These are phyloP conservation scores for Microplitis manilae DNA, from an alignment of 2,888 invertebrate species.

Conservation along the genomic window DNA sequence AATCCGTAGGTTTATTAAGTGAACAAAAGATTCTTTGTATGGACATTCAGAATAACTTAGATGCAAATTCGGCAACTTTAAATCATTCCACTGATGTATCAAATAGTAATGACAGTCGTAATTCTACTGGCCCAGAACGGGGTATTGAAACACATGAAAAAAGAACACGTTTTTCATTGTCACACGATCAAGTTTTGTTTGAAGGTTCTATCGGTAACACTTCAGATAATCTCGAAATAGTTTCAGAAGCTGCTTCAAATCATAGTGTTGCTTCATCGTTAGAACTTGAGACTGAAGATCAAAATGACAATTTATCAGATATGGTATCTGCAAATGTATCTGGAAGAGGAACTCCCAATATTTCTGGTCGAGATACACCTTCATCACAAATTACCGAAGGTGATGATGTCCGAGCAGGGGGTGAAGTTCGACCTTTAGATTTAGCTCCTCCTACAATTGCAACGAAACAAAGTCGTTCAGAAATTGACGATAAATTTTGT, in stretches of 20 bases:
- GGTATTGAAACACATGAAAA: slow-evolving; percentile 69
- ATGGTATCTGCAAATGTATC: slow-evolving; percentile 97
- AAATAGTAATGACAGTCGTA: slow-evolving; percentile 67
- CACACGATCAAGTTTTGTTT: slow-evolving; percentile 82
- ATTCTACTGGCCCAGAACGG: slow-evolving; percentile 64
- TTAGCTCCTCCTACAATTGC: slow-evolving; percentile 70
- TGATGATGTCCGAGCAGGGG: slow-evolving; percentile 74
- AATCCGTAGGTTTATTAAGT: slow-evolving; percentile 79
- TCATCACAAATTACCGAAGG: slow-evolving; percentile 92
- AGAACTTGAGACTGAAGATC: slow-evolving; percentile 90
- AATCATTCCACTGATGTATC: slow-evolving; percentile 62
- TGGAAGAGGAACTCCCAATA: slow-evolving; percentile 93
- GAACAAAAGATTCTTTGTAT: slow-evolving; percentile 76
- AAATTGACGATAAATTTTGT: slow-evolving; percentile 98
- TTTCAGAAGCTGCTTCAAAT: slow-evolving; percentile 96
- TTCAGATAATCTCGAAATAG: slow-evolving; percentile 94
- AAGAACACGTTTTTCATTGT: slow-evolving; percentile 81
- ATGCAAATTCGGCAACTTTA: slow-evolving; percentile 58
- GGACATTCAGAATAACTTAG: slow-evolving; percentile 62
- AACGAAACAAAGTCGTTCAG: slow-evolving; percentile 85
- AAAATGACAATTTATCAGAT: slow-evolving; percentile 95
- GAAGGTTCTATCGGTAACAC: slow-evolving; percentile 90
- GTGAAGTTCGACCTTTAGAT: slow-evolving; percentile 67
- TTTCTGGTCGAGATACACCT: slow-evolving; percentile 95
- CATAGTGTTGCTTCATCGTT: slow-evolving; percentile 94